Conservation (phyloP, 1,140 invertebrate species). For the Drosophila biarmipes region DNA sequence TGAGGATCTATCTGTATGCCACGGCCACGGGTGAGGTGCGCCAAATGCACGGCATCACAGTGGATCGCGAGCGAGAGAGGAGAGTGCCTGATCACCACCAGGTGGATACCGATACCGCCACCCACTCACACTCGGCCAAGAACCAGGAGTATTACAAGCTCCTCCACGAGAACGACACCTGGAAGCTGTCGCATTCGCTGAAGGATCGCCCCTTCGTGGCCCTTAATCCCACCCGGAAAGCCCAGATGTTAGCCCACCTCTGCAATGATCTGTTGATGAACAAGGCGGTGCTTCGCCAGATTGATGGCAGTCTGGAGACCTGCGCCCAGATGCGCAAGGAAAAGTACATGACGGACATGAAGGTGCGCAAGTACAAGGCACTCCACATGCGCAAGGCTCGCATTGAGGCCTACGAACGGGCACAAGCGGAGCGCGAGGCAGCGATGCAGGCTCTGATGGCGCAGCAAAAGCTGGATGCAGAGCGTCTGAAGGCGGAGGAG, state of each 20-base stretch:
- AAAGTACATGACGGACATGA: slow-evolving; percentile 93
- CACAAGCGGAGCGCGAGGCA: slow-evolving; percentile 85
- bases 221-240: slow-evolving; percentile 93
- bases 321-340: slow-evolving; percentile 91
- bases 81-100: slow-evolving; percentile 92
- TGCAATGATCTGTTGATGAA: slow-evolving; percentile 97
- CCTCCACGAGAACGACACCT: slow-evolving; percentile 90
- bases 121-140: slow-evolving; percentile 87
- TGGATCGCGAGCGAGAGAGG: slow-evolving; percentile 91
- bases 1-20: slow-evolving; percentile 95
- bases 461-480: slow-evolving; percentile 75
- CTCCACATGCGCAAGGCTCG: slow-evolving; percentile 91
- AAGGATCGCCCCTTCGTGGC: slow-evolving; percentile 93
- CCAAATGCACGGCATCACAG: slow-evolving; percentile 90
- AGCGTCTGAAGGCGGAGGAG: slow-evolving; percentile 49
- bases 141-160: slow-evolving; percentile 91
- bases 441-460: slow-evolving; percentile 74
- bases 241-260: slow-evolving; percentile 94
- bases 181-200: slow-evolving; percentile 89
- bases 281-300: slow-evolving; percentile 93
- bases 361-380: slow-evolving; percentile 92
- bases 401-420: slow-evolving; percentile 89
- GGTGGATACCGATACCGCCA: slow-evolving; percentile 87
- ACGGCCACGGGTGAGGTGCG: slow-evolving; percentile 94
- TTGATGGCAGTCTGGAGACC: slow-evolving; percentile 91